These are phyloP conservation scores for Phyllotreta striolata DNA, from an alignment of 2,888 invertebrate genomes.

Conservation along the genomic window DNA sequence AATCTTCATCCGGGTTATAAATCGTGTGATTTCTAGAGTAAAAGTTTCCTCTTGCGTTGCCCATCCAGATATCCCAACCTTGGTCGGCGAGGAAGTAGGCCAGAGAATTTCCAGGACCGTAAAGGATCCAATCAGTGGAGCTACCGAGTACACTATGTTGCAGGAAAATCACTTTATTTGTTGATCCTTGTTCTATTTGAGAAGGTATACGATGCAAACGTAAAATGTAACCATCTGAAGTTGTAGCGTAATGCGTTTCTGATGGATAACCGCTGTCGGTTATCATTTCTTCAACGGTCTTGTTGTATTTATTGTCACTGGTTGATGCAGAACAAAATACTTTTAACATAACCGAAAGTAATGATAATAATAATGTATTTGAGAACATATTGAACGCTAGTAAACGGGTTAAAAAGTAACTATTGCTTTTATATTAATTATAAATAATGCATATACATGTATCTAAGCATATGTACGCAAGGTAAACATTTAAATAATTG, in stretches of 20 bases:
- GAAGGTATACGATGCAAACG: slow-evolving; percentile 65
- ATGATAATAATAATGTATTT: too few species aligned
- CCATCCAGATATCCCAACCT: slow-evolving; percentile 54
- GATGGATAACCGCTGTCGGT: slow-evolving; percentile 59
- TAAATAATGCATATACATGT: too few species aligned
- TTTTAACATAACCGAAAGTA: too few species aligned
- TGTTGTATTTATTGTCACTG: too few species aligned
- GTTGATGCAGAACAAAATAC: too few species aligned
- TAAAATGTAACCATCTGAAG: slow-evolving; percentile 67
- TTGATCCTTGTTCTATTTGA: slow-evolving; percentile 48
- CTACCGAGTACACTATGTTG: slow-evolving; percentile 64
- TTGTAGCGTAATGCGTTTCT: slow-evolving; percentile 59
- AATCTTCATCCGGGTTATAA: slow-evolving; percentile 44
- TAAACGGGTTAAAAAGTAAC: too few species aligned
- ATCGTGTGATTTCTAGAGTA: slow-evolving; percentile 45
- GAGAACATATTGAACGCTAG: too few species aligned
- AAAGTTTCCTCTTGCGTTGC: slow-evolving; percentile 49
- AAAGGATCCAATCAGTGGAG: slow-evolving; percentile 65
- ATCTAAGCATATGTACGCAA: too few species aligned
- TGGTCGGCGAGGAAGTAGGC: slow-evolving; percentile 48
- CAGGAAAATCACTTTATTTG: slow-evolving; percentile 58
- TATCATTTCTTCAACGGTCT: slow-evolving; percentile 52
- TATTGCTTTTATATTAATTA: too few species aligned
- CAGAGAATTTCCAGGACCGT: slow-evolving; percentile 61
- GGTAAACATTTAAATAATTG: too few species aligned